Evolutionary conservation across 2,113 vertebrate genomes (phyloP), one percentile per base, ranked within the genome.

Genomic region (Corythoichthys intestinalis): DNA sequence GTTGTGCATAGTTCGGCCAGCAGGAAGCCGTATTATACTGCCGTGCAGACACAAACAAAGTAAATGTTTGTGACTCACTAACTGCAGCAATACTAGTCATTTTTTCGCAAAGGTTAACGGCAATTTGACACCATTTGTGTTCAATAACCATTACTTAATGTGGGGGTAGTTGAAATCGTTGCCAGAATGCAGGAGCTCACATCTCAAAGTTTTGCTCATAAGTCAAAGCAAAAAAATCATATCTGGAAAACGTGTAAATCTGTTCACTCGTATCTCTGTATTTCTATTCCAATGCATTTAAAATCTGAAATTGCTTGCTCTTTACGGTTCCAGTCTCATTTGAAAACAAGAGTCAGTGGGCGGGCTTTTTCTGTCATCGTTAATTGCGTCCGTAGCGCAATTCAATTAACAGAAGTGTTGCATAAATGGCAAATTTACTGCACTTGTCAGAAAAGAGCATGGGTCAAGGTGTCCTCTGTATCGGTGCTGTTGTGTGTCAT

Each of bases 361-460:
- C 35, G 12, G 34, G 56, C 13, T 14, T 28, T 14, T 14, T 58
- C 56, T 37, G 39, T 14, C 12, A 17, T 4, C 11, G 15, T 37
- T 48, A 74, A 69, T 41, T 70, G 66, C 35, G n/a, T 65, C 62
- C 35, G 2, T 12, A 3, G n/a, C 3, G 65, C n/a, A 65, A 63
- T 62, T 65, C 11, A 17, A 34, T 52, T 47, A 60, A 65, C 9
- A 46, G 11, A 54, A 60, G 46, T 47, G 35, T 44, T 35, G 62
- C 20, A 44, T 53, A 56, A 49, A 74, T 69, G 47, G 12, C 20
- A 53, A 57, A 60, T 60, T 77, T 48, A 53, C 6, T 38, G 8
- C 10, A 38, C 61, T 46, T 11, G 28, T 60, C 14, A 52, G 46
- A 60, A 17, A 15, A 39, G 34, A 60, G 34, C 38, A 46, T 20